phyloP scores from a whole-genome alignment of 2,797 vertebrate species.

The Poeciliopsis presidionis region DNA sequence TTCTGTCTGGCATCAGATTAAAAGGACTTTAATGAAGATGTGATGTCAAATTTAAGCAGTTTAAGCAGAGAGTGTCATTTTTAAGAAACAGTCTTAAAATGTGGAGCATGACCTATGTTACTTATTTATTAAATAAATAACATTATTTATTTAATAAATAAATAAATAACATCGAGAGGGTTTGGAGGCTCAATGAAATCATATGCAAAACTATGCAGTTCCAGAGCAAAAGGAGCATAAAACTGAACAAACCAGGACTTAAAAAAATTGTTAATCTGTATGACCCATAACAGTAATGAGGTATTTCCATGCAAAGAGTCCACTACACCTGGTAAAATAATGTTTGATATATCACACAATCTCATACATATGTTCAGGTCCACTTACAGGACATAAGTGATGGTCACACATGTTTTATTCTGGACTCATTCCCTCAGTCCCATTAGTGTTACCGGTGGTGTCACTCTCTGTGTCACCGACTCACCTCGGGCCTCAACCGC shows the following conservation, averaged over 20 bases:
- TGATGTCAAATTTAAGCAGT: neutral
- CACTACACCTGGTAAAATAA: neutral
- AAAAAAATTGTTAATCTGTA: neutral
- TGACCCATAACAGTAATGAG: neutral
- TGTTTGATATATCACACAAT: neutral
- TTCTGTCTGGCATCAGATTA: too few species aligned
- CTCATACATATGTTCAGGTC: constrained; percentile 1
- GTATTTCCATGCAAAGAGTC: neutral
- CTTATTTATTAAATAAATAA: too few species aligned
- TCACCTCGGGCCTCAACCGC: constrained; percentile 49
- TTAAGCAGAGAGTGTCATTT: neutral
- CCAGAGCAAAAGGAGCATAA: neutral
- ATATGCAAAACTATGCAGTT: neutral
- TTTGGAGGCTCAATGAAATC: neutral
- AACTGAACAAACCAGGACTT: neutral
- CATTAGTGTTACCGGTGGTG: constrained; percentile 31
- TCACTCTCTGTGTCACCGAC: constrained; percentile 48
- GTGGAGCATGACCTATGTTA: neutral
- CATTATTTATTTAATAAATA: too few species aligned
- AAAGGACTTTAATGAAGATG: too few species aligned
- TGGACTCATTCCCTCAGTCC: constrained; percentile 33
- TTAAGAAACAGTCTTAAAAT: neutral
- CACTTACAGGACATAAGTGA: constrained; percentile 2
- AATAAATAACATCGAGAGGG: neutral
- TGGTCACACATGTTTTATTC: neutral